A percentile compares a stretch with the other conserved stretches of the same genome.
phyloP scores from a whole-genome alignment of 2,888 invertebrate genomes.

The Torymus aiolomorphi region DNA sequence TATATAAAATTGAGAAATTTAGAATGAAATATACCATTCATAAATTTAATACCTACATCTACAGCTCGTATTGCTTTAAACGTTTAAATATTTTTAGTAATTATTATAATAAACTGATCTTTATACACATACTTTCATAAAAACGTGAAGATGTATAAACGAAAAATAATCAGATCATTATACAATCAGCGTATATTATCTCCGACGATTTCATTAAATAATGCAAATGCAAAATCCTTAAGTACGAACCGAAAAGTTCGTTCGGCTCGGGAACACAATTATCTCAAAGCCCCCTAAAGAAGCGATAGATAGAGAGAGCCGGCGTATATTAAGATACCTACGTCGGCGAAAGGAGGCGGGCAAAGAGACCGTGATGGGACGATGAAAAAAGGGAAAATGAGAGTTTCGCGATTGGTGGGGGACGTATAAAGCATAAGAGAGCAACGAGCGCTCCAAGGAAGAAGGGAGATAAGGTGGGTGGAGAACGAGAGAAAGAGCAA shows the following conservation, averaged over 20 bases:
- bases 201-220: too few relatives aligned
- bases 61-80: too few relatives aligned
- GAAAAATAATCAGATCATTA: too few relatives aligned
- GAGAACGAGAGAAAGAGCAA: conserved; percentile 26
- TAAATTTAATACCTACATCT: too few relatives aligned
- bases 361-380: conserved; percentile 1
- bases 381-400: conserved; percentile 24
- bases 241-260: neutral
- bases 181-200: too few relatives aligned
- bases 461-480: conserved; percentile 4
- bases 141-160: too few relatives aligned
- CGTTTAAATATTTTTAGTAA: too few relatives aligned
- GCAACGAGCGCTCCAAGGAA: conserved; percentile 1
- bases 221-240: neutral
- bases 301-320: neutral
- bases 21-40: too few relatives aligned
- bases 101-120: too few relatives aligned
- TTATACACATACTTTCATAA: too few relatives aligned
- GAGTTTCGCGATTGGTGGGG: conserved; percentile 35
- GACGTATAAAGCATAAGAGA: conserved; percentile 21
- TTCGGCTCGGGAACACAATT: conserved; percentile 22
- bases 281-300: conserved; percentile 7
- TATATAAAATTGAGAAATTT: too few relatives aligned
- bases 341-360: neutral
- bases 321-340: conserved; percentile 32